These are phyloP conservation scores for Lacerta agilis DNA, from an alignment of 2,797 vertebrate species.

Conservation along the genomic window DNA sequence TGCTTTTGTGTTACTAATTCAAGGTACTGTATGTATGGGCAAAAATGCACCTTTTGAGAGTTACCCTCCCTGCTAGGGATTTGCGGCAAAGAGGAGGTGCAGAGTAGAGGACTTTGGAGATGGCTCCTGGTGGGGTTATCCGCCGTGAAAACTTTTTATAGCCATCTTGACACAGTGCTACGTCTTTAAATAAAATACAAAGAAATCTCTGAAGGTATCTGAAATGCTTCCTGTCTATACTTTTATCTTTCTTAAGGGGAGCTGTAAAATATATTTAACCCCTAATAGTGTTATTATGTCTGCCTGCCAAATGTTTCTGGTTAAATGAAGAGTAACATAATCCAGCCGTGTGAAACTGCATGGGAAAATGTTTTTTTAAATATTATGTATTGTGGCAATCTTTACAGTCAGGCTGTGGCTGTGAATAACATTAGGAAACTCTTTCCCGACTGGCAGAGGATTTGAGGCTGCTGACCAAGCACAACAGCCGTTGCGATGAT, in stretches of 20 bases:
- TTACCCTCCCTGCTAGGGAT: conserved; percentile 61
- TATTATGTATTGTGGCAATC: background rate
- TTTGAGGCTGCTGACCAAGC: conserved; percentile 10
- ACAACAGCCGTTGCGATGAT: background rate
- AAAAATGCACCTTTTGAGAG: conserved; percentile 70
- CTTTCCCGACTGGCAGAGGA: conserved; percentile 16
- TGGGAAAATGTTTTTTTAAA: conserved; percentile 25
- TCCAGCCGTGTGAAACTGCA: background rate
- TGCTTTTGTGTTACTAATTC: conserved; percentile 77
- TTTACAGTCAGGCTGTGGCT: conserved; percentile 12
- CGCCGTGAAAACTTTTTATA: conserved; percentile 63
- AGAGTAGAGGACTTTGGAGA: conserved; percentile 55
- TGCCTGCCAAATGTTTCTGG: conserved; percentile 13
- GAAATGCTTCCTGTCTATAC: conserved; percentile 38
- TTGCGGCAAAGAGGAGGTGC: conserved; percentile 62
- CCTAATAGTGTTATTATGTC: background rate
- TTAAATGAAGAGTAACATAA: conserved; percentile 32
- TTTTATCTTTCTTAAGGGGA: conserved; percentile 39
- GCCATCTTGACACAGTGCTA: conserved; percentile 57
- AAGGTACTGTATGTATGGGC: conserved; percentile 73
- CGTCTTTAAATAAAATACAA: background rate
- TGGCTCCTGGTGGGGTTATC: conserved; percentile 60
- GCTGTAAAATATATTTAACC: conserved; percentile 40
- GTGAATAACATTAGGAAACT: conserved; percentile 31
- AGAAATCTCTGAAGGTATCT: background rate